Base-by-base conservation (phyloP, 1,140 invertebrate genomes). In the Lepidurus arcticus region DNA sequence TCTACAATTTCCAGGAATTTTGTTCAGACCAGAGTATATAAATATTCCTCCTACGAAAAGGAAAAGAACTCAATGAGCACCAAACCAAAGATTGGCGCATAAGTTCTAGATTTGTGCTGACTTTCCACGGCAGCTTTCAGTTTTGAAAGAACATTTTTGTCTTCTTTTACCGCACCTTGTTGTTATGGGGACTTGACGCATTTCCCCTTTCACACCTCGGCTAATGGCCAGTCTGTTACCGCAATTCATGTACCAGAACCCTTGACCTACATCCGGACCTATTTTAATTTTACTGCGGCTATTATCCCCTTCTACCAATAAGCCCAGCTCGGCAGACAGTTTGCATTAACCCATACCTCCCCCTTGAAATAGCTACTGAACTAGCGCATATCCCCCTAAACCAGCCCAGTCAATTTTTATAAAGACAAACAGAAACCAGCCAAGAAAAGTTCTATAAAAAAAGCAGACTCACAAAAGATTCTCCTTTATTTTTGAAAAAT, bases 221-320 rank as follows among this genome's bases (percentile, higher is more conserved):
- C 53, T 21, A 65, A 65, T 65, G 53, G 53, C 53, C 53, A 65
- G 53, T 65, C 53, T 65, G 53, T 65, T 65, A 65, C 53, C 53
- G 53, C 53, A 65, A 65, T 65, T 65, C 13, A 65, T 65, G 53
- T n/a, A 65, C 16, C 53, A 13, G 21, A 65, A 65, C 53, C 53
- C 53, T 65, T 65, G 53, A 65, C 53, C 53, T 65, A 65, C 53
- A 65, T 65, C 53, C 53, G 53, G 16, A 65, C 53, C 53, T 65
- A 65, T 65, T 65, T 65, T 65, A 65, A 21, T 65, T 65, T 65
- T 65, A 65, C 53, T n/a, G 53, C 53, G 53, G 1, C 53, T 65
- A 65, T 65, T 65, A 65, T 11, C 21, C 53, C 53, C 9, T 65
- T 65, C 53, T 65, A 65, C 13, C 53, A 65, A 65, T 65, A 65